A percentile compares a stretch with the other conserved stretches of the same genome.
Conservation (phyloP, 2,113 vertebrate genomes). For the Heloderma charlesbogerti region DNA sequence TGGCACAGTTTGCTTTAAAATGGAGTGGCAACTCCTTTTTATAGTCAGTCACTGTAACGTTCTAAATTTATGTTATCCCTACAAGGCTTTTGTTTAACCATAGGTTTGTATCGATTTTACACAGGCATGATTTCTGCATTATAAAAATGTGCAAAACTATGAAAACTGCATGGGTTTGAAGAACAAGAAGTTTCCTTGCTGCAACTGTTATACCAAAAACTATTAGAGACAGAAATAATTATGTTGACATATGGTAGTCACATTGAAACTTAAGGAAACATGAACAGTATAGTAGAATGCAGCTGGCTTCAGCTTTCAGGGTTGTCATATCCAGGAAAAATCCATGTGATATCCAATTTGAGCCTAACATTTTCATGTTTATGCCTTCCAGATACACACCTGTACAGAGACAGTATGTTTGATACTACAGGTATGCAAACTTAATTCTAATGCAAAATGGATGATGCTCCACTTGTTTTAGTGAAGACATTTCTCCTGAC, state of each 20-base stretch:
- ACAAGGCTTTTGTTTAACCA: neutral
- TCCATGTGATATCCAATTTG: neutral
- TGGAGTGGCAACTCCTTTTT: neutral
- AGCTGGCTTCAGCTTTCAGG: neutral
- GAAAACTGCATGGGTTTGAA: neutral
- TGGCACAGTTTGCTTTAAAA: conserved; percentile 21
- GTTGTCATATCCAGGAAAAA: neutral
- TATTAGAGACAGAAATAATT: neutral
- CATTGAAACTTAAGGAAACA: neutral
- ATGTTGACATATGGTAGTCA: neutral
- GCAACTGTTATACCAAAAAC: neutral
- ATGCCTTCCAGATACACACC: neutral
- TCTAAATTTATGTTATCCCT: neutral
- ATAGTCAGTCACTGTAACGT: neutral
- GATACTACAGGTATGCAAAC: neutral
- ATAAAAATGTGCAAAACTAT: neutral
- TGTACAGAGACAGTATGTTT: neutral
- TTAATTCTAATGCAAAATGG: neutral
- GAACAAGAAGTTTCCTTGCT: neutral
- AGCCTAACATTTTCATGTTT: neutral
- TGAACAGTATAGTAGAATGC: neutral
- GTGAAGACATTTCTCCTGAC: neutral
- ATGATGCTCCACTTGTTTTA: neutral
- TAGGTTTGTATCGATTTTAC: neutral
- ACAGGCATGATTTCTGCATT: neutral